These are phyloP conservation scores for Dinomys branickii DNA, from an alignment of 2,113 vertebrate genomes.

Conservation along the genomic window DNA sequence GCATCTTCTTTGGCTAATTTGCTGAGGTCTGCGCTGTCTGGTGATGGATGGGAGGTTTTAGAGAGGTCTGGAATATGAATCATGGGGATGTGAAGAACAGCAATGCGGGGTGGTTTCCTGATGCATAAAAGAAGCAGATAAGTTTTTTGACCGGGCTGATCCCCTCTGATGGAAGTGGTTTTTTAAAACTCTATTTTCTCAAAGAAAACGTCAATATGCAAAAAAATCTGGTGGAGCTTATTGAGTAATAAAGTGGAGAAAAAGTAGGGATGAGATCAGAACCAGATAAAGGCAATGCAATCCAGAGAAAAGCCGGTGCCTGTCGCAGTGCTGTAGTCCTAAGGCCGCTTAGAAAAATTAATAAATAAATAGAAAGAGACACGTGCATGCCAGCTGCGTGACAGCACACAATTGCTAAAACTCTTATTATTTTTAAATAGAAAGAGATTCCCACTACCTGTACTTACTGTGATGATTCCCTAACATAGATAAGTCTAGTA, in stretches of 20 bases:
- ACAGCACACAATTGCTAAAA: not conserved
- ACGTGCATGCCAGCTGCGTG: not conserved
- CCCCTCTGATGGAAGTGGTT: constrained; percentile 23
- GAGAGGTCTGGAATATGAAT: not conserved
- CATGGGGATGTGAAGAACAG: not conserved
- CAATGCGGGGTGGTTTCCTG: not conserved
- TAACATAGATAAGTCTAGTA: too few species aligned
- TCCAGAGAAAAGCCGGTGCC: not conserved
- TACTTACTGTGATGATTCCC: not conserved
- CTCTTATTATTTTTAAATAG: not conserved
- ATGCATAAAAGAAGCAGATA: constrained; percentile 35
- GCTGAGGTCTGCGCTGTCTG: not conserved
- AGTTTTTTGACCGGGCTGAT: not conserved
- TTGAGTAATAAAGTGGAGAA: constrained; percentile 5
- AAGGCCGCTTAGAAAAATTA: not conserved
- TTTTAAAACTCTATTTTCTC: constrained; percentile 41
- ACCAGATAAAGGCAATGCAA: not conserved
- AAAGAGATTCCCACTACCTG: not conserved
- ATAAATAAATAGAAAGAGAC: not conserved
- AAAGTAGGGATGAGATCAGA: not conserved
- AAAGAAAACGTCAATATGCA: constrained; percentile 33
- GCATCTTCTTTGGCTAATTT: not conserved
- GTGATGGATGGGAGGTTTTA: not conserved
- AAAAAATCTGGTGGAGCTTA: not conserved
- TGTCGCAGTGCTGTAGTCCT: not conserved